phyloP scores from a whole-genome alignment of 2,797 vertebrate genomes.

The Hypotaenidia okinawae region DNA sequence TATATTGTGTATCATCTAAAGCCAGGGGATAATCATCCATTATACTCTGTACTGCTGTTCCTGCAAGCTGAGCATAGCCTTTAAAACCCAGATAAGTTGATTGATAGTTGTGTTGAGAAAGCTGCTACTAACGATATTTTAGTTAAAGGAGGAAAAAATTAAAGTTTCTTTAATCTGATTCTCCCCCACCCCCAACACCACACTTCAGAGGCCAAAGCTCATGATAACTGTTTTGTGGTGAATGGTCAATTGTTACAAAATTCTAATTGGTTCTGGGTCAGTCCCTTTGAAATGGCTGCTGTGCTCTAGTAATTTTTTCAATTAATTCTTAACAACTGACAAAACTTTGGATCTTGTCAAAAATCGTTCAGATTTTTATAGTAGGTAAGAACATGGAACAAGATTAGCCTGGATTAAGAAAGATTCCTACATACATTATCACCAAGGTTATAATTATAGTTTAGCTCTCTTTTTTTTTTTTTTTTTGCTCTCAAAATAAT shows the following conservation, averaged over 20 bases:
- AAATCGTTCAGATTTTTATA: constrained; percentile 78
- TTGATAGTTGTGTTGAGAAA: constrained; percentile 62
- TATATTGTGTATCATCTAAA: constrained; percentile 75
- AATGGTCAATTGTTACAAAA: constrained; percentile 85
- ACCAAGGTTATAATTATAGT: constrained; percentile 47
- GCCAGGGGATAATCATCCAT: constrained; percentile 62
- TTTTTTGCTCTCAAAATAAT: constrained; percentile 25
- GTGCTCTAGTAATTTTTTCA: constrained; percentile 84
- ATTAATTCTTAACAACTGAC: constrained; percentile 87
- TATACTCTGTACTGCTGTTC: constrained; percentile 36
- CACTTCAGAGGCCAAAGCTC: constrained; percentile 79
- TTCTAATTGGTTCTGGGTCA: constrained; percentile 89
- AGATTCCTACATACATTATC: constrained; percentile 37
- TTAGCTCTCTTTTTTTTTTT: background rate
- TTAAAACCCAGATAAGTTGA: constrained; percentile 64
- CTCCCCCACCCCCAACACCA: constrained; percentile 70
- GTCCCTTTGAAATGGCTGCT: constrained; percentile 79
- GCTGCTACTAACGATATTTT: constrained; percentile 66
- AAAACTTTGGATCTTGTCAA: constrained; percentile 83
- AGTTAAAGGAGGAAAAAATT: constrained; percentile 50
- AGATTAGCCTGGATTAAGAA: constrained; percentile 42
- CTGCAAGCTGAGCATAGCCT: constrained; percentile 58
- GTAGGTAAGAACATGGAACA: constrained; percentile 64
- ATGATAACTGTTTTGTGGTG: constrained; percentile 77
- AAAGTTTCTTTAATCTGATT: constrained; percentile 74